phyloP scores from a whole-genome alignment of 2,888 invertebrate genomes.

The Folsomia candida region DNA sequence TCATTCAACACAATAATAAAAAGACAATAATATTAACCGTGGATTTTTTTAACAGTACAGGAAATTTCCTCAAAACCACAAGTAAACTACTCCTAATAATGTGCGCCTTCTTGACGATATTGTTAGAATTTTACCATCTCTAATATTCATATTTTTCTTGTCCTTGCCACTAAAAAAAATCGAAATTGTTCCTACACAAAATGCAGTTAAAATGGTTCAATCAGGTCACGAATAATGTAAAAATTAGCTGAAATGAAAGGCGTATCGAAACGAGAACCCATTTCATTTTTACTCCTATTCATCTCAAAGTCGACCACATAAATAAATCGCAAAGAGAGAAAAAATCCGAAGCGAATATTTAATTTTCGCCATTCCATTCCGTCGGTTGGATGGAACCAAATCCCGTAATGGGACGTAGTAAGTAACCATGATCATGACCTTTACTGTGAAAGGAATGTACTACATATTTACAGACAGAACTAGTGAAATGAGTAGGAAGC shows the following conservation, averaged over 20 bases:
- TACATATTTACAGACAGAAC: background rate
- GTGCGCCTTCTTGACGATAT: background rate
- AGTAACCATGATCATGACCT: background rate
- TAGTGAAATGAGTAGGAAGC: background rate
- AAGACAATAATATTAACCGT: background rate
- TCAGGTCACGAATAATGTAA: too few relatives aligned
- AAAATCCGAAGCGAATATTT: background rate
- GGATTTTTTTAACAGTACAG: background rate
- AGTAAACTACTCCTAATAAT: background rate
- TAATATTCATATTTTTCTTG: too few relatives aligned
- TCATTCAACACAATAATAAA: background rate
- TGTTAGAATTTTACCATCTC: background rate
- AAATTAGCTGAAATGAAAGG: too few relatives aligned
- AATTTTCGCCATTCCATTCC: background rate
- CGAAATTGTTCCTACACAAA: too few relatives aligned
- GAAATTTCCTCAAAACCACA: too few relatives aligned
- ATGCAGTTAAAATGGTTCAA: too few relatives aligned
- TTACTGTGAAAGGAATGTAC: too few relatives aligned
- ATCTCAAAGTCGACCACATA: background rate
- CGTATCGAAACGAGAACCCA: background rate
- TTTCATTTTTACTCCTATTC: background rate
- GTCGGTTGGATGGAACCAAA: too few relatives aligned
- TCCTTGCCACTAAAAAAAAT: too few relatives aligned
- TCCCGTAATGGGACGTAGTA: background rate
- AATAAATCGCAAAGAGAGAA: too few relatives aligned